Base-by-base conservation (phyloP, 2,888 invertebrate species). In the Metalampra italica region DNA sequence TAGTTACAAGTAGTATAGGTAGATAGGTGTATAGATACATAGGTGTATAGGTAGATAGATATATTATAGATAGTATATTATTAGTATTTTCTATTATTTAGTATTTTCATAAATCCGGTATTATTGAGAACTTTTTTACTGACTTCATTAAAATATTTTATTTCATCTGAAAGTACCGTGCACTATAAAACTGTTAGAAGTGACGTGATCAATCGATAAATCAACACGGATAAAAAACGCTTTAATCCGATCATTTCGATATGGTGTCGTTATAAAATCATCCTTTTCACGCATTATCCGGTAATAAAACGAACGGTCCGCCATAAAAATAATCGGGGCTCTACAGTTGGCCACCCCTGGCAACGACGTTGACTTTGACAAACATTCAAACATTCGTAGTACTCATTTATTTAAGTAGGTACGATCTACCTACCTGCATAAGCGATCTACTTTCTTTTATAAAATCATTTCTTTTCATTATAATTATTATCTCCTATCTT, bases 231-330 rank as follows among this genome's bases (percentile, higher is more conserved):
- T 86, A 70, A 81, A 77, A 72, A 66, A 65, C 64, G 60, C 55
- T 66, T 58, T 82, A 84, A 86, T 83, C 82, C 77, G 78, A 80
- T 71, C 74, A 75, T 75, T 71, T 72, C 71, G 68, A 72, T 72
- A 71, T 68, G 65, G 64, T 65, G 68, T 70, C 64, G 78, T 73
- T 77, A 79, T 83, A 82, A 86, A 83, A 74, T 75, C 62, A 71
- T 70, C 66, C 75, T 71, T 77, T 82, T 82, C 79, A 83, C 82
- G 82, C 82, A 77, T 86, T 84, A 82, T 76, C 72, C 79, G 72
- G 72, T 66, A 59, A 73, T 84, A 82, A 85, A 84, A 73, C 52
- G 50, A 57, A 56, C 36, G 53, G 54, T 57, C 52, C 70, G 53
- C 71, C 69, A 64, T 81, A 79, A 82, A 82, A 64, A 59, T 71